A percentile compares a stretch with the other conserved stretches of the same genome.
These are phyloP conservation scores for Pachyseris speciosa DNA, from an alignment of 64 coral and sea anemone species.

Conservation along the genomic window DNA sequence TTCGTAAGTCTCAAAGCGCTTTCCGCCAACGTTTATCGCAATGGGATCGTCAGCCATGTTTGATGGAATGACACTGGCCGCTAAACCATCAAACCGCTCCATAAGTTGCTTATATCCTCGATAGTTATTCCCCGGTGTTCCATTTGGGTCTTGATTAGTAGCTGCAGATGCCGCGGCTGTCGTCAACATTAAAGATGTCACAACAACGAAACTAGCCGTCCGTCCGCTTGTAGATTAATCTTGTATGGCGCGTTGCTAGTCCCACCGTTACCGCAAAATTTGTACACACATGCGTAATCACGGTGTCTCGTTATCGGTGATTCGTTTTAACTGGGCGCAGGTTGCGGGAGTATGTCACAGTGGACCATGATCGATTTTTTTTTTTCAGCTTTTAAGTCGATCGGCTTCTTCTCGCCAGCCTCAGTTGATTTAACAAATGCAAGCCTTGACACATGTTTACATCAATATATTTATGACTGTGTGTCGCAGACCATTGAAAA, in stretches of 20 bases:
- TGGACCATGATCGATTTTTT: conserved; percentile 22
- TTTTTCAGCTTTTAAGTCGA: neutral
- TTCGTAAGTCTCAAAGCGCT: conserved; percentile 95
- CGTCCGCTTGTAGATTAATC: conserved; percentile 80
- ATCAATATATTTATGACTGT: conserved; percentile 93
- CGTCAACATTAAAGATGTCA: conserved; percentile 91
- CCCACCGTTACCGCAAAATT: conserved; percentile 82
- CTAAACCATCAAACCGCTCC: conserved; percentile 26
- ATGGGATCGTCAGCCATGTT: conserved; percentile 90
- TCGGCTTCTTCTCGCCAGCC: conserved; percentile 9
- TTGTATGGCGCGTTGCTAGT: conserved; percentile 68
- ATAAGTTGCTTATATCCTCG: conserved; percentile 59
- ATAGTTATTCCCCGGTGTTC: conserved; percentile 32
- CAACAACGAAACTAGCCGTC: conserved; percentile 15
- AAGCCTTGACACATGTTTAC: conserved; percentile 78
- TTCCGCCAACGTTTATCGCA: conserved; percentile 91
- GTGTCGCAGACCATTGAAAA: conserved; percentile 77
- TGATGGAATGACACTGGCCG: conserved; percentile 6
- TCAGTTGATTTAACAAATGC: conserved; percentile 92
- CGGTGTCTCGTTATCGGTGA: neutral
- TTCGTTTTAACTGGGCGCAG: conserved; percentile 28
- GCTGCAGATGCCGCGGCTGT: conserved; percentile 59
- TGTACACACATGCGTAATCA: conserved; percentile 83
- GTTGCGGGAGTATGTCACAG: neutral
- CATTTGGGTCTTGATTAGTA: conserved; percentile 47